Conservation (phyloP, 2,888 invertebrate species). For the Apamea anceps region DNA sequence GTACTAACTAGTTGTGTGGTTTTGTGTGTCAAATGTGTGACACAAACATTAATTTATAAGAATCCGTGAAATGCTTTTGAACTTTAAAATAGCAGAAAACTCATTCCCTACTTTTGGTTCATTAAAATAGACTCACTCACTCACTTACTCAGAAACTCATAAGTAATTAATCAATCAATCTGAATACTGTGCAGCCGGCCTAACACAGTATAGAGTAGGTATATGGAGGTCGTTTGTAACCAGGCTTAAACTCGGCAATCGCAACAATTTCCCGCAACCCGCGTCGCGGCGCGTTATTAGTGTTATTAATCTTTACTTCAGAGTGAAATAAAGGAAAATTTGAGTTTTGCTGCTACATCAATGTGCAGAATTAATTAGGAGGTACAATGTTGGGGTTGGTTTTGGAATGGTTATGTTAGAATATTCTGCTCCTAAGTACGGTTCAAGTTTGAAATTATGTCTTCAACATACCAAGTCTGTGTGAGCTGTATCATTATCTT, state of each 20-base stretch:
- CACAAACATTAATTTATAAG: too few relatives aligned
- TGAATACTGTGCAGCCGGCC: background rate
- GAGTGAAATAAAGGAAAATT: slow-evolving; percentile 23
- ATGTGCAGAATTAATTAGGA: background rate
- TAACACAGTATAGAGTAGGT: background rate
- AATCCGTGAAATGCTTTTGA: background rate
- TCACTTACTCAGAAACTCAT: background rate
- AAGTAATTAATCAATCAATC: slow-evolving; percentile 10
- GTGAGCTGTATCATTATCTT: background rate
- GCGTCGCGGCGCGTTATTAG: background rate
- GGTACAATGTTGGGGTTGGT: background rate
- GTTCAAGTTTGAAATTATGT: background rate
- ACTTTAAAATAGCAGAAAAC: background rate
- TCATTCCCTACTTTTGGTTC: too few relatives aligned
- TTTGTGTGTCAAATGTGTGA: too few relatives aligned
- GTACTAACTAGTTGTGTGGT: too few relatives aligned
- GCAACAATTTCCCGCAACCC: slow-evolving; percentile 17
- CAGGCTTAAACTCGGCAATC: slow-evolving; percentile 11
- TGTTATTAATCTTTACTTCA: slow-evolving; percentile 17
- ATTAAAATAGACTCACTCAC: background rate
- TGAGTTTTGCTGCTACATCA: background rate
- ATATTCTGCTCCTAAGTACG: background rate
- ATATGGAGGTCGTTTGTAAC: slow-evolving; percentile 13
- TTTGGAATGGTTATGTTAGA: background rate
- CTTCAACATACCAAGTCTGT: background rate